phyloP scores from a whole-genome alignment of 2,888 invertebrate species.

The Callosobruchus maculatus region DNA sequence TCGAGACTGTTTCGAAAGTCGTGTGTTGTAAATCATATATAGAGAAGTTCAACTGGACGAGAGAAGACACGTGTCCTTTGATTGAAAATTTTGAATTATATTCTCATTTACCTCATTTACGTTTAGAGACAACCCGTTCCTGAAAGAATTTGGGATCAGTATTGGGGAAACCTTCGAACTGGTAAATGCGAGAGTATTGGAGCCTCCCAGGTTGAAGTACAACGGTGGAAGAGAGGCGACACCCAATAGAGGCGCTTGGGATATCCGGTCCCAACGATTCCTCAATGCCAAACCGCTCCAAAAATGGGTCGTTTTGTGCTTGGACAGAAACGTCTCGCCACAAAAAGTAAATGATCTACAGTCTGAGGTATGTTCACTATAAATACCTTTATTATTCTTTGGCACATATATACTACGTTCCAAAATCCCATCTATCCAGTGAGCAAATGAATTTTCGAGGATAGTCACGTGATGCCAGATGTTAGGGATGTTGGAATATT shows the following conservation, averaged over 20 bases:
- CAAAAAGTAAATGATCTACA: not conserved
- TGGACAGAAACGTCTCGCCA: not conserved
- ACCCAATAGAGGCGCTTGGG: conserved; percentile 1
- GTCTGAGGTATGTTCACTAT: not conserved
- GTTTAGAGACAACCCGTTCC: not conserved
- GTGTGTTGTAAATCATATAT: too few relatives aligned
- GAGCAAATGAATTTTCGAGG: too few relatives aligned
- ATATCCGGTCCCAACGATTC: not conserved
- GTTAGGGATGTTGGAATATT: too few relatives aligned
- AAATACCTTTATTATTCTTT: too few relatives aligned
- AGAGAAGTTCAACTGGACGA: too few relatives aligned
- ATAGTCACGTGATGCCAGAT: too few relatives aligned
- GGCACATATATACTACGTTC: too few relatives aligned
- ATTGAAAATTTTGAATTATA: too few relatives aligned
- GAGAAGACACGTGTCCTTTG: too few relatives aligned
- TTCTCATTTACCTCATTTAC: too few relatives aligned
- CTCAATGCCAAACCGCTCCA: not conserved
- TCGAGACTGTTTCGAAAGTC: too few relatives aligned
- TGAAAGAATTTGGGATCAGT: conserved; percentile 2
- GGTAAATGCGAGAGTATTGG: conserved; percentile 1
- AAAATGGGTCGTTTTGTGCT: not conserved
- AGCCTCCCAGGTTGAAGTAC: conserved; percentile 1
- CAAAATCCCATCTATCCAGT: too few relatives aligned
- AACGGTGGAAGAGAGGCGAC: not conserved
- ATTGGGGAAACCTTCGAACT: not conserved